Percentiles rank a stretch among this genome's conserved stretches.
Conservation (phyloP, 1,140 invertebrate species). For the Centruroides vittatus region DNA sequence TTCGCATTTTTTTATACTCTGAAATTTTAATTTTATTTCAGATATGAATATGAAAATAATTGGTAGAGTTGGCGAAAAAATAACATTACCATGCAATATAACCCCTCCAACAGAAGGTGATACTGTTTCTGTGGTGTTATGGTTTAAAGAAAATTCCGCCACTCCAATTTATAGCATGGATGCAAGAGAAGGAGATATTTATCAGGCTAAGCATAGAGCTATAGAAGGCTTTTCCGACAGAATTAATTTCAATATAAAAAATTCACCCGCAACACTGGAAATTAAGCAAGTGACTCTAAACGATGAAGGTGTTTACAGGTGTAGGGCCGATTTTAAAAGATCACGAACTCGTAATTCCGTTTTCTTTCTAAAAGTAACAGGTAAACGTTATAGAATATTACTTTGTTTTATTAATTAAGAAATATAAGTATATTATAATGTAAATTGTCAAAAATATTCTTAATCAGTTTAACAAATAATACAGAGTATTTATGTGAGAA, state of each 20-base stretch:
- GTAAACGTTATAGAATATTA: conserved; percentile 8
- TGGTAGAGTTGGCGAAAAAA: conserved; percentile 40
- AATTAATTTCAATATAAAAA: conserved; percentile 16
- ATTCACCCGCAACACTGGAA: conserved; percentile 27
- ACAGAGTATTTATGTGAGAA: no score
- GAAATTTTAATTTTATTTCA: no score
- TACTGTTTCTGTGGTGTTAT: conserved; percentile 8
- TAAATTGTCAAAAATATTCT: no score
- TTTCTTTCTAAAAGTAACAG: conserved; percentile 17
- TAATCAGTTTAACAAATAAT: no score
- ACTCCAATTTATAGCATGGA: conserved; percentile 53
- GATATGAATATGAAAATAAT: conserved; percentile 14
- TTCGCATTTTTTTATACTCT: no score
- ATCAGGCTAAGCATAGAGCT: conserved; percentile 20
- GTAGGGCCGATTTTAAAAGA: conserved; percentile 72
- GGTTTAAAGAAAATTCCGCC: conserved; percentile 51
- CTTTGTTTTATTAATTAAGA: no score
- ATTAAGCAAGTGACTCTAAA: conserved; percentile 22
- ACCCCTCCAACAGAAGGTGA: conserved; percentile 38
- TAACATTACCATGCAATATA: conserved; percentile 65
- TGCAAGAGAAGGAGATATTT: conserved; percentile 19
- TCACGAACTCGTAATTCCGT: conserved; percentile 48
- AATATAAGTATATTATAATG: no score
- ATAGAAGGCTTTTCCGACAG: conserved; percentile 15
- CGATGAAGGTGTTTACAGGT: conserved; percentile 68